Conservation (phyloP, 2,888 invertebrate species). For the Antheraea yamamai region DNA sequence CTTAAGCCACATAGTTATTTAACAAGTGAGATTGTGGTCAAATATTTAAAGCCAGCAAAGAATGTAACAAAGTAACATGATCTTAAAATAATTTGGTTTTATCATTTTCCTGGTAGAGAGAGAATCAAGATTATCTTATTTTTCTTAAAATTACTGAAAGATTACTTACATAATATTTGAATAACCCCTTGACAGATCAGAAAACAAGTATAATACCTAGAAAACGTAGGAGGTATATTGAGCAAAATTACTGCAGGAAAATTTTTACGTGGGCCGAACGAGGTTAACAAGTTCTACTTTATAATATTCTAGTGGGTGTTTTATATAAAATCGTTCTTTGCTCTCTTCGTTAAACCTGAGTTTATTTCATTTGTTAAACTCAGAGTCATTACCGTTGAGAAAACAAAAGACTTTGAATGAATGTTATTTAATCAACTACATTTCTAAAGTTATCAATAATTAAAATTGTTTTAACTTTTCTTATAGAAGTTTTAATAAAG, state of each 20-base stretch:
- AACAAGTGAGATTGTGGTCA: too few species aligned
- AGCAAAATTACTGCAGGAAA: not conserved
- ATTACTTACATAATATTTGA: too few species aligned
- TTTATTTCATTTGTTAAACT: too few species aligned
- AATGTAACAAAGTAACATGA: too few species aligned
- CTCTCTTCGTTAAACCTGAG: not conserved
- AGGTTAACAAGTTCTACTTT: not conserved
- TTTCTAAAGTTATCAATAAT: not conserved
- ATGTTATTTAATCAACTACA: not conserved
- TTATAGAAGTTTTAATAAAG: not conserved
- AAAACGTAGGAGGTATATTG: not conserved
- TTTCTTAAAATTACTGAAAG: too few species aligned
- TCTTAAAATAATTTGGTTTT: too few species aligned
- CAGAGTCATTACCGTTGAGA: not conserved
- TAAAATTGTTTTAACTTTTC: not conserved
- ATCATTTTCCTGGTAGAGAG: too few species aligned
- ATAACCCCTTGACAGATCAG: not conserved
- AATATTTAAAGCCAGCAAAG: too few species aligned
- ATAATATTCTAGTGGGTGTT: not conserved
- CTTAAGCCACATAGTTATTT: too few species aligned
- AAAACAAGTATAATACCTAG: not conserved
- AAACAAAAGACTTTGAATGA: not conserved
- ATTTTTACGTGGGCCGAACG: constrained; percentile 1
- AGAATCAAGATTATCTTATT: too few species aligned
- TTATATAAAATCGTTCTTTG: not conserved